Conservation (phyloP, 2,797 vertebrate species). For the Poecilia gillii region DNA sequence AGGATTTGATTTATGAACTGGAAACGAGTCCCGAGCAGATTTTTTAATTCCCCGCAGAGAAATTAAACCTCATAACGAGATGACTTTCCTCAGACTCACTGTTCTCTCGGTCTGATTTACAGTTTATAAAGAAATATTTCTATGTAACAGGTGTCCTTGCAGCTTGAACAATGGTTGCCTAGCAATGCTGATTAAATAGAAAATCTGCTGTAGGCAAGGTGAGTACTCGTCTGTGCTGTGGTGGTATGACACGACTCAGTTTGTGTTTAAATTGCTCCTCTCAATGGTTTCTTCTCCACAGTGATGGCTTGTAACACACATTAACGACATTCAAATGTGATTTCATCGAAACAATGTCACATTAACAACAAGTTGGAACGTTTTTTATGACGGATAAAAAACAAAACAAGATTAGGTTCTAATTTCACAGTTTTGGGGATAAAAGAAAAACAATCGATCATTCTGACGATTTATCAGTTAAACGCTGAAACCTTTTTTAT, state of each 20-base stretch:
- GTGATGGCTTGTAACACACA: background rate
- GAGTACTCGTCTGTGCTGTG: background rate
- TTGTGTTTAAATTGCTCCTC: slow-evolving; percentile 9
- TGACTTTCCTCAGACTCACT: slow-evolving; percentile 16
- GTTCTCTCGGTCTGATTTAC: slow-evolving; percentile 11
- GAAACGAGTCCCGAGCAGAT: slow-evolving; percentile 6
- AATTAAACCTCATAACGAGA: slow-evolving; percentile 44
- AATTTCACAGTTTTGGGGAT: background rate
- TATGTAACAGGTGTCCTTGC: slow-evolving; percentile 13
- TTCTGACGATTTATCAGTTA: no score
- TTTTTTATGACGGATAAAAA: background rate
- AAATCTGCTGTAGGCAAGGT: background rate
- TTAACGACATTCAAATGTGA: background rate
- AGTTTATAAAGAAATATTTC: slow-evolving; percentile 18
- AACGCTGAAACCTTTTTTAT: no score
- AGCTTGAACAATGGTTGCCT: slow-evolving; percentile 4
- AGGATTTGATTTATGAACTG: slow-evolving; percentile 29
- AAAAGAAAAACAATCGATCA: background rate
- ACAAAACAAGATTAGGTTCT: background rate
- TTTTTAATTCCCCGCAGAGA: slow-evolving; percentile 22
- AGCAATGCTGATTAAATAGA: slow-evolving; percentile 25
- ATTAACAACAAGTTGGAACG: background rate
- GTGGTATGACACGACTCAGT: background rate
- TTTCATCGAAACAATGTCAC: background rate
- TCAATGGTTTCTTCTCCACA: background rate